phyloP scores from a whole-genome alignment of 2,888 invertebrate species.

The Parascotia fuliginaria region DNA sequence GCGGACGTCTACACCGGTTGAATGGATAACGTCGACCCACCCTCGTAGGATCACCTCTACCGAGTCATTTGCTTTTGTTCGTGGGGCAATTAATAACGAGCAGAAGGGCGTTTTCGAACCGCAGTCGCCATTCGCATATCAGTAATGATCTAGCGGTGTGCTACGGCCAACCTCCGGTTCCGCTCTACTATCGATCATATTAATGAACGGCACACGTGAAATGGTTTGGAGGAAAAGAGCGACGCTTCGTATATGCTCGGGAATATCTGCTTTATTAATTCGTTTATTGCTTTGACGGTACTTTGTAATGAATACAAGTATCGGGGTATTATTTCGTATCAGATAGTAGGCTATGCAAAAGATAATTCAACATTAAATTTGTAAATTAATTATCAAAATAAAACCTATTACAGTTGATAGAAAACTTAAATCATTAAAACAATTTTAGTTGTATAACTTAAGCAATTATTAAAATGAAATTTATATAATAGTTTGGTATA shows the following conservation, averaged over 20 bases:
- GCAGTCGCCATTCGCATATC: conserved; percentile 78
- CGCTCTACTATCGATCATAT: conserved; percentile 73
- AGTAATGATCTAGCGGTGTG: conserved; percentile 77
- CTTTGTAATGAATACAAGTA: too few species aligned
- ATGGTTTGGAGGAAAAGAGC: conserved; percentile 39
- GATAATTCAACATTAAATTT: too few species aligned
- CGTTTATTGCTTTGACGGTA: too few species aligned
- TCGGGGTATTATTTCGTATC: too few species aligned
- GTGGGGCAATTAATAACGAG: conserved; percentile 82
- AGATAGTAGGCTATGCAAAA: too few species aligned
- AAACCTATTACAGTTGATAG: too few species aligned
- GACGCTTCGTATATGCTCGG: not conserved
- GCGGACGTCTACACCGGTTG: conserved; percentile 80
- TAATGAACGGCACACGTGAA: conserved; percentile 62
- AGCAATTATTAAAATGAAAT: not conserved
- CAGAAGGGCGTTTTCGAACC: conserved; percentile 80
- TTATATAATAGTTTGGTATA: not conserved
- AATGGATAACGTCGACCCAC: conserved; percentile 84
- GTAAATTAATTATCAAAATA: too few species aligned
- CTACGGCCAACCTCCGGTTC: conserved; percentile 58
- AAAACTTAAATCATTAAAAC: not conserved
- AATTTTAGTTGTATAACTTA: not conserved
- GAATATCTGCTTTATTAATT: conserved; percentile 29
- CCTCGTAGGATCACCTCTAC: conserved; percentile 82
- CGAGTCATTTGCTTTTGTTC: conserved; percentile 86